A percentile compares a stretch with the other conserved stretches of the same genome.
These are phyloP conservation scores for Moxostoma hubbsi DNA, from an alignment of 2,797 vertebrate species.

Conservation along the genomic window DNA sequence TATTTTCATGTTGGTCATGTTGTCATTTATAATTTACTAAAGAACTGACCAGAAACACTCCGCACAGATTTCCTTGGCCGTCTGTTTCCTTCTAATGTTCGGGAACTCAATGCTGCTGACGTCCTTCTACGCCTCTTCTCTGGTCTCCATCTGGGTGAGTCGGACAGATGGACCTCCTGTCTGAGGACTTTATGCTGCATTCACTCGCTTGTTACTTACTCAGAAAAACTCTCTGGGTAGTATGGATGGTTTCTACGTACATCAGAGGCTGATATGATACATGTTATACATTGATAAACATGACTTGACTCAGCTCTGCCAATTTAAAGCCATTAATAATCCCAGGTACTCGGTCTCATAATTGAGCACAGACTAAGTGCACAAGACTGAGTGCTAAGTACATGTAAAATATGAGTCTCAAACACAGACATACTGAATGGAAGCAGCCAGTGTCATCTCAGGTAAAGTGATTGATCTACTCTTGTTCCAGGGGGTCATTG, in stretches of 20 bases:
- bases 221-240: not conserved
- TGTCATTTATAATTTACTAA: conserved; percentile 26
- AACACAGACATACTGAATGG: not conserved
- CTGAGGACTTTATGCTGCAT: not conserved
- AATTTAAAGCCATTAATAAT: no score
- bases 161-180: not conserved
- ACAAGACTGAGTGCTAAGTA: not conserved
- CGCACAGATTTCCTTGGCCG: conserved; percentile 84
- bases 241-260: not conserved
- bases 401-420: not conserved
- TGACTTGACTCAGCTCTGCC: not conserved
- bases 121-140: conserved; percentile 95
- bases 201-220: not conserved
- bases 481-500: conserved; percentile 80
- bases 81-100: conserved; percentile 96
- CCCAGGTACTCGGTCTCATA: not conserved
- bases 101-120: conserved; percentile 97
- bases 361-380: not conserved
- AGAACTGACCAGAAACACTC: not conserved
- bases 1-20: not conserved
- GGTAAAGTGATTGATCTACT: not conserved
- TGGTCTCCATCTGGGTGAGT: conserved; percentile 94
- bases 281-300: not conserved
- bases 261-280: not conserved
- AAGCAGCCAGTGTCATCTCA: not conserved